These are phyloP conservation scores for Cheumatopsyche charites DNA, from an alignment of 1,140 invertebrate species.

Conservation along the genomic window DNA sequence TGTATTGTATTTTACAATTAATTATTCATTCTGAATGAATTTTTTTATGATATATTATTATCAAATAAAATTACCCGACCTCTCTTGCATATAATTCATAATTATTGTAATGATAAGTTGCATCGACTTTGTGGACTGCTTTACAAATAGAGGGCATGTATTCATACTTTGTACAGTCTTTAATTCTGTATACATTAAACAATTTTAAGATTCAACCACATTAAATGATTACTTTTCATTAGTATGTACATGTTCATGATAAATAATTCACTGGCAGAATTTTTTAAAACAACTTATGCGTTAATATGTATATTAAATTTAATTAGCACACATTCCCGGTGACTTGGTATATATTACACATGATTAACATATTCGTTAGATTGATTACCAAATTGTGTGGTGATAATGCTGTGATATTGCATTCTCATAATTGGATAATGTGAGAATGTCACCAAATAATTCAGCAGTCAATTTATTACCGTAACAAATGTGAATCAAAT, in stretches of 20 bases:
- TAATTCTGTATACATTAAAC: constrained; percentile 30
- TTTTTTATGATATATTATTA: no score
- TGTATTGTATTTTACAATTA: no score
- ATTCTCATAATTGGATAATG: neutral
- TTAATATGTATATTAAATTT: constrained; percentile 11
- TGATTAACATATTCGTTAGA: neutral
- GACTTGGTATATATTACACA: neutral
- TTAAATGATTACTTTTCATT: constrained; percentile 6
- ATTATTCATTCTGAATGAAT: no score
- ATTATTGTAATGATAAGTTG: no score
- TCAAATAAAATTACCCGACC: no score
- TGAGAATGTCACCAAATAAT: no score
- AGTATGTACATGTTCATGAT: constrained; percentile 9
- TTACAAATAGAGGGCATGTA: constrained; percentile 5
- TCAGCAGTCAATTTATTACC: neutral
- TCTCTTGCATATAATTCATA: no score
- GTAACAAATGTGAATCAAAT: no score
- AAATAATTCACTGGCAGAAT: constrained; percentile 17
- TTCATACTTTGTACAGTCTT: constrained; percentile 29
- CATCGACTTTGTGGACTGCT: constrained; percentile 2
- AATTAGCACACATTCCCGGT: constrained; percentile 10
- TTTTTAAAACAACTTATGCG: constrained; percentile 5
- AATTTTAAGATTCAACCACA: constrained; percentile 20
- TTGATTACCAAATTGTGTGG: neutral
- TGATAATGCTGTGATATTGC: no score